Evolutionary conservation across 2,888 invertebrate species (phyloP), one percentile per base, ranked within the genome.

Genomic region (Dryobota labecula): DNA sequence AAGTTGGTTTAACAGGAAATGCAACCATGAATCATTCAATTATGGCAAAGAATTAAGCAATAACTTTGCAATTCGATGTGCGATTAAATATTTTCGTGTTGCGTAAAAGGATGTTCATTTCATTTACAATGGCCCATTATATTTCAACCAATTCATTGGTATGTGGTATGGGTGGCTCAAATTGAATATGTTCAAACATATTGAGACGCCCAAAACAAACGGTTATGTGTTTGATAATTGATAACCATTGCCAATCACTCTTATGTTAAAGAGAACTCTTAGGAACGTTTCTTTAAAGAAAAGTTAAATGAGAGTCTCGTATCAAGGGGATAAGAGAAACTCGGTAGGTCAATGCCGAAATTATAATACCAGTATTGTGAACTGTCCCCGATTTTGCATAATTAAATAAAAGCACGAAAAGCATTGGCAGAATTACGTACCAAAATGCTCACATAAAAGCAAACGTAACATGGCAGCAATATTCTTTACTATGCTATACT

Each of bases 321-420:
- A 4, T 9, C 6, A 60, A 38, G 0, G 2, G 3, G 8, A 33
- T 15, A 27, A 3, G 9, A 51, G 20, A 43, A 20, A 20, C 13
- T 36, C 30, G 18, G 13, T 18, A 45, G 15, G 56, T 4, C 0
- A 7, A 38, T 20, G 4, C 24, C 3, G 24, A n/a, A 8, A 63
- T 56, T 24, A 27, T n/a, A 36, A 56, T 11, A 41, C 5, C 13
- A 41, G 67, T 62, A 67, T 68, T 83, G 78, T 78, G 58, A 83
- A 80, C 78, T 77, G 76, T 85, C 88, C 85, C 88, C 82, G 76
- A 82, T 73, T 83, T 80, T 86, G 89, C 89, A 87, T 87, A 89
- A 88, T 89, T 89, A 90, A 90, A 89, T 78, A 84, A 86, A 93
- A 93, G 93, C 93, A 90, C 91, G 87, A 92, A 87, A 92, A 93